Conservation (phyloP, 1,140 invertebrate genomes). For the Chironomus striatipennis region DNA sequence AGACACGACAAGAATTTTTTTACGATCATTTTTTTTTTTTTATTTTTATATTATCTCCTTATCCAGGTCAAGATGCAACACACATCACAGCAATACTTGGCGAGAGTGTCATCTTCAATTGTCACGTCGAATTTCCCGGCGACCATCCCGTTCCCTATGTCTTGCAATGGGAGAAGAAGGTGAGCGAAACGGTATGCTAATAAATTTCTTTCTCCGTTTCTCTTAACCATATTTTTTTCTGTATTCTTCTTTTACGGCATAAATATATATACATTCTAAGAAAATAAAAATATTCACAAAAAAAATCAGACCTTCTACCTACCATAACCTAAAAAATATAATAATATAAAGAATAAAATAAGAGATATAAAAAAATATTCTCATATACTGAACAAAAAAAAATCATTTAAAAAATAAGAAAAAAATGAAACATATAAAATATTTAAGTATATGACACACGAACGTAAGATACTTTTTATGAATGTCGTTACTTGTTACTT, state of each 20-base stretch:
- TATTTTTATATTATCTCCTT: too few relatives aligned
- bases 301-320: neutral
- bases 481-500: neutral
- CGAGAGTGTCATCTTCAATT: conserved; percentile 92
- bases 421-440: conserved; percentile 21
- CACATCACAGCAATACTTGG: conserved; percentile 92
- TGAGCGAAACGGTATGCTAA: conserved; percentile 86
- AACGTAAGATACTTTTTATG: conserved; percentile 20
- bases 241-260: conserved; percentile 24
- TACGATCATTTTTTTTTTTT: too few relatives aligned
- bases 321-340: conserved; percentile 5
- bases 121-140: conserved; percentile 90
- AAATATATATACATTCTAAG: neutral
- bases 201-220: conserved; percentile 56
- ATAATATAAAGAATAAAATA: neutral
- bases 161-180: conserved; percentile 97
- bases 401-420: conserved; percentile 23
- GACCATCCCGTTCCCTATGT: conserved; percentile 91
- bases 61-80: conserved; percentile 74
- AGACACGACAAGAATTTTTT: too few relatives aligned
- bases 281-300: conserved; percentile 3
- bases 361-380: neutral
- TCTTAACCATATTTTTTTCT: conserved; percentile 35
- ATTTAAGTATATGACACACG: conserved; percentile 21
- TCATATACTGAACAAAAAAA: conserved; percentile 8